Evolutionary conservation across 2,113 vertebrate species (phyloP).

Genomic region (Tachysurus vachellii): DNA sequence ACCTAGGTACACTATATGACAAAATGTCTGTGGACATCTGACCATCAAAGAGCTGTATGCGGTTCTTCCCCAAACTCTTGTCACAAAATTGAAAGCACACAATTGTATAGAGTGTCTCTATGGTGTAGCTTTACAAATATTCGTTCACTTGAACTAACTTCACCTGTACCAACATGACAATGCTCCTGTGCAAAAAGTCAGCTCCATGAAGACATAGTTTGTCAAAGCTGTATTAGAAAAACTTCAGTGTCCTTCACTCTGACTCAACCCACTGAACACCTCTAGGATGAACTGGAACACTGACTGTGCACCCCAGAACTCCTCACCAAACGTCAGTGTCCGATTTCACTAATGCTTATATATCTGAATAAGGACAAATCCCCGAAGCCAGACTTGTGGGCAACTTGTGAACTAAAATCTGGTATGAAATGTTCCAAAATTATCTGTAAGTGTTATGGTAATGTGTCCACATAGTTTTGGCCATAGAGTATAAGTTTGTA

Average conservation of each 20-base stretch:
- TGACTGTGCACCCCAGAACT: background rate
- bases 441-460: background rate
- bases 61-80: background rate
- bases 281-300: background rate
- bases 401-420: background rate
- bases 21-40: background rate
- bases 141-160: background rate
- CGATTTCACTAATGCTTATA: background rate
- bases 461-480: background rate
- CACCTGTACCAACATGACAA: background rate
- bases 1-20: background rate
- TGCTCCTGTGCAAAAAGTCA: background rate
- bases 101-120: background rate
- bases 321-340: background rate
- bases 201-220: background rate
- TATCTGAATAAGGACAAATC: background rate
- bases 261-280: background rate
- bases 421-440: background rate
- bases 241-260: background rate
- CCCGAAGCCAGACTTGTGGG: background rate
- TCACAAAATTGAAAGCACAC: background rate
- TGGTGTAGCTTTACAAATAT: background rate
- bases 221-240: background rate
- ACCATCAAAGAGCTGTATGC: background rate
- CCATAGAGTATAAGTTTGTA: background rate